Evolutionary conservation across 2,888 invertebrate species (phyloP).

Genomic region (Melitaea athalia): DNA sequence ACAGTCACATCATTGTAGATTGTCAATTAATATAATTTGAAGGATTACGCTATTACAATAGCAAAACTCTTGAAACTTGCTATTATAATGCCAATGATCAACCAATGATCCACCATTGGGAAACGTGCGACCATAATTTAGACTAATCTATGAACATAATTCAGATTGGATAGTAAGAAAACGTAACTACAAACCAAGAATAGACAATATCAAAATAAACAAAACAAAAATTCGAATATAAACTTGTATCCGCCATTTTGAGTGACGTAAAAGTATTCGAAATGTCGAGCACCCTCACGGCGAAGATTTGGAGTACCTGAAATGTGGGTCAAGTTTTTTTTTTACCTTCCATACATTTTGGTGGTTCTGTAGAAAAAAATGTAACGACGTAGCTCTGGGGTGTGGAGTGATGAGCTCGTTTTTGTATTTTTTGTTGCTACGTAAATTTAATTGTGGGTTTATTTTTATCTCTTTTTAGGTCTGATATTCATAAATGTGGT

Average conservation of each 20-base stretch:
- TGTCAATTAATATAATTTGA: no score
- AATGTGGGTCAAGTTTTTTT: conserved; percentile 40
- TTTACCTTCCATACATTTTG: conserved; percentile 26
- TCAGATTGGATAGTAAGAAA: neutral
- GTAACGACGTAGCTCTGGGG: conserved; percentile 4
- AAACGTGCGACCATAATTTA: no score
- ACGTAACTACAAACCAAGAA: neutral
- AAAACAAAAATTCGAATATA: conserved; percentile 30
- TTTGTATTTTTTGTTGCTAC: neutral
- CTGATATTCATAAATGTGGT: neutral
- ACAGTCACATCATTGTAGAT: no score
- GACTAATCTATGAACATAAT: no score
- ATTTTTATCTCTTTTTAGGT: neutral
- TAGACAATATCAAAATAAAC: conserved; percentile 11
- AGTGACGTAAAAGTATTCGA: conserved; percentile 39
- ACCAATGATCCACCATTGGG: no score
- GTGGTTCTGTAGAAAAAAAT: conserved; percentile 27
- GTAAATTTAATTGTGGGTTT: neutral
- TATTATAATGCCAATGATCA: no score
- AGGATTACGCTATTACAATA: no score
- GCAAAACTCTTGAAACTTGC: no score
- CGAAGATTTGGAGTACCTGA: conserved; percentile 35
- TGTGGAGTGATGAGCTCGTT: neutral
- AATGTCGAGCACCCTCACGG: conserved; percentile 33
- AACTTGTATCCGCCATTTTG: conserved; percentile 33